Evolutionary conservation across 2,113 vertebrate genomes (phyloP).

Genomic region (Xiphias gladius): DNA sequence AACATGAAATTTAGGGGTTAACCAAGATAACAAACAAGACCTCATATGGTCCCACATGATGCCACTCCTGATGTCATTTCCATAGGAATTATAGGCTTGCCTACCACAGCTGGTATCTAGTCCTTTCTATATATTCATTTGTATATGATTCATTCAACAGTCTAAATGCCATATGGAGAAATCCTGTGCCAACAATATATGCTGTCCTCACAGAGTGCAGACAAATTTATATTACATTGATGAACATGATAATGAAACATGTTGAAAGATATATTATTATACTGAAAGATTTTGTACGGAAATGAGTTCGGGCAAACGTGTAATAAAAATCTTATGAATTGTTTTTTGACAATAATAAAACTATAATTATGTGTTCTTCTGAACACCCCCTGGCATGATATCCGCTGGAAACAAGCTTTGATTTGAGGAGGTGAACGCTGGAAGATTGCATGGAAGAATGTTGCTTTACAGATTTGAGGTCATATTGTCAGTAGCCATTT

Average conservation of each 20-base stretch:
- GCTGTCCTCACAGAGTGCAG: constrained; percentile 2
- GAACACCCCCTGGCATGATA: constrained; percentile 47
- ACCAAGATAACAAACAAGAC: not conserved
- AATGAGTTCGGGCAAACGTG: constrained; percentile 27
- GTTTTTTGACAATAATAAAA: constrained; percentile 47
- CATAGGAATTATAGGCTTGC: constrained; percentile 11
- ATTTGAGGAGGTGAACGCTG: constrained; percentile 58
- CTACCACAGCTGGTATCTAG: constrained; percentile 22
- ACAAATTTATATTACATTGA: constrained; percentile 3
- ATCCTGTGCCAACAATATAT: not conserved
- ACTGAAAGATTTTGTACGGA: constrained; percentile 15
- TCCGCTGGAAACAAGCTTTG: constrained; percentile 71
- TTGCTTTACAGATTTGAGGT: constrained; percentile 27
- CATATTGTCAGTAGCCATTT: constrained; percentile 16
- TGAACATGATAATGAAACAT: constrained; percentile 16
- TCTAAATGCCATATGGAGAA: not conserved
- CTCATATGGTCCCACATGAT: constrained; percentile 12
- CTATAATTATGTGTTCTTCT: constrained; percentile 74
- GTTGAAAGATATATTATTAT: constrained; percentile 15
- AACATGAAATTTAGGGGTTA: not conserved
- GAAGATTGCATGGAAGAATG: constrained; percentile 3
- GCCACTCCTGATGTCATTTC: constrained; percentile 10
- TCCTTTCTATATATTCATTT: not conserved
- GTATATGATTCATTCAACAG: constrained; percentile 13
- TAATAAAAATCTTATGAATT: constrained; percentile 64